Evolutionary conservation across 2,113 vertebrate genomes (phyloP).

Genomic region (Poeciliopsis retropinna): DNA sequence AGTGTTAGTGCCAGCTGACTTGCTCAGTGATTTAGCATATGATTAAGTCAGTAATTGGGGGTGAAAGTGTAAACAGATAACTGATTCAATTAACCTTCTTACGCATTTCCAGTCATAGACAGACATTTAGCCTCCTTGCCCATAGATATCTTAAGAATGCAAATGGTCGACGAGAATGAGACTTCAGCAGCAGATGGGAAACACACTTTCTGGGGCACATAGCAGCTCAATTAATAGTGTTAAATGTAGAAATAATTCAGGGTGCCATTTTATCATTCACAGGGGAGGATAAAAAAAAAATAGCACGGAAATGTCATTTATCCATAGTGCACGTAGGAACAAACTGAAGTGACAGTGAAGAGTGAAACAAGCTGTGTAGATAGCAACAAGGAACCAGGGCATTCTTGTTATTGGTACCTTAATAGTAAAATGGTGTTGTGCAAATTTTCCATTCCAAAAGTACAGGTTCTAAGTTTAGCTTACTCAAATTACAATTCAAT

Average conservation of each 20-base stretch:
- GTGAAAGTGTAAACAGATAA: constrained; percentile 61
- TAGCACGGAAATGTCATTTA: constrained; percentile 61
- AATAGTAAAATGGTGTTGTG: constrained; percentile 3
- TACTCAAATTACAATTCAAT: background rate
- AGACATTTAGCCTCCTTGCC: constrained; percentile 30
- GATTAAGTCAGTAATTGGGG: constrained; percentile 65
- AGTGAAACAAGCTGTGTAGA: constrained; percentile 35
- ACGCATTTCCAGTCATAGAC: constrained; percentile 32
- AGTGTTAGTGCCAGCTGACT: background rate
- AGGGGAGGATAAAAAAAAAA: constrained; percentile 27
- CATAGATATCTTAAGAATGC: constrained; percentile 15
- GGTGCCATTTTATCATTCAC: constrained; percentile 39
- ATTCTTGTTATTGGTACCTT: constrained; percentile 16
- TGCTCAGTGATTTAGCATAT: constrained; percentile 46
- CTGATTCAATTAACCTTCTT: constrained; percentile 63
- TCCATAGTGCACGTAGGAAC: constrained; percentile 54
- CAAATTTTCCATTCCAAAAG: background rate
- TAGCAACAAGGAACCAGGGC: constrained; percentile 30
- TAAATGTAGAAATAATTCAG: constrained; percentile 62
- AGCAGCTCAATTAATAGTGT: constrained; percentile 63
- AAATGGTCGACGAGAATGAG: constrained; percentile 21
- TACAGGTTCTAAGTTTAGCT: background rate
- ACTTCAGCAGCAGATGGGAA: background rate
- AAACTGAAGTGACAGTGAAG: constrained; percentile 51
- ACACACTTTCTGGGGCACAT: constrained; percentile 26